These are phyloP conservation scores for Drosophila ambigua DNA, from an alignment of 1,140 invertebrate genomes.

Conservation along the genomic window DNA sequence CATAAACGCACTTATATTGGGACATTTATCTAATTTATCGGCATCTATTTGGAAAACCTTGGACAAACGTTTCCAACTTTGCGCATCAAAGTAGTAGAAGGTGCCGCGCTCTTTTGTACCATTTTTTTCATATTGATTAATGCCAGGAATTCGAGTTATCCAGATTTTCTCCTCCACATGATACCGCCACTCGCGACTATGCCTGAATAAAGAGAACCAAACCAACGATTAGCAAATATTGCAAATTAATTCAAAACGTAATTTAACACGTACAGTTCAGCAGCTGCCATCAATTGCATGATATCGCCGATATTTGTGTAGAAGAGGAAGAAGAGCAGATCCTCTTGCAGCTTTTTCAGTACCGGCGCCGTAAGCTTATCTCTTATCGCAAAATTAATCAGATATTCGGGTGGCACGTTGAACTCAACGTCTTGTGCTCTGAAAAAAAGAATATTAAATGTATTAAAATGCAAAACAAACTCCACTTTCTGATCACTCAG, in stretches of 20 bases:
- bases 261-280: conserved; percentile 93
- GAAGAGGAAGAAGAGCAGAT: conserved; percentile 99
- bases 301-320: conserved; percentile 99
- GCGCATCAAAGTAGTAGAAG: conserved; percentile 99
- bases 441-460: not conserved
- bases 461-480: not conserved
- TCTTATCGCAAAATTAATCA: conserved; percentile 96
- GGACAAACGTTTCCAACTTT: conserved; percentile 97
- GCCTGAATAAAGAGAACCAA: conserved; percentile 86
- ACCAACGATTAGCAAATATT: conserved; percentile 6
- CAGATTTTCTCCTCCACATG: conserved; percentile 99
- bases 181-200: conserved; percentile 99
- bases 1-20: conserved; percentile 84
- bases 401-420: conserved; percentile 99
- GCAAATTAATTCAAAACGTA: not conserved
- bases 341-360: conserved; percentile 98
- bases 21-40: conserved; percentile 93
- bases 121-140: conserved; percentile 95
- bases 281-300: conserved; percentile 97
- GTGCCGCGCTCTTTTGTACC: conserved; percentile 98
- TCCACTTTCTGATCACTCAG: no score
- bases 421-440: conserved; percentile 99
- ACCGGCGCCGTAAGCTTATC: conserved; percentile 98
- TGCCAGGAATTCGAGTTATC: conserved; percentile 98
- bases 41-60: conserved; percentile 99